Evolutionary conservation across 1,140 invertebrate species (phyloP).

Genomic region (Conus ventricosus): DNA sequence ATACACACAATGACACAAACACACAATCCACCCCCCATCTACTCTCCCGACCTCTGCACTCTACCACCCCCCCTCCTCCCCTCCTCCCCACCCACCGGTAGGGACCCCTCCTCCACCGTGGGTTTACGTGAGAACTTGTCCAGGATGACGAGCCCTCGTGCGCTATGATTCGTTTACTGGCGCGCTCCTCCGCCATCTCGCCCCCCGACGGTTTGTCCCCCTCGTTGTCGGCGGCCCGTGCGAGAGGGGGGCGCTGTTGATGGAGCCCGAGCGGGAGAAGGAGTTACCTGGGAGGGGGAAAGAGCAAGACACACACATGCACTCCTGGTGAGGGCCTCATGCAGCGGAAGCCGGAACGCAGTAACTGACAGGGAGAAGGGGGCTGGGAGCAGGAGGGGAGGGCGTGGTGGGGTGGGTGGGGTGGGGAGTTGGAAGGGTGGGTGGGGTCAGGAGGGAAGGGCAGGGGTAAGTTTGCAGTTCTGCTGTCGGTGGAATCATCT

Average conservation of each 20-base stretch:
- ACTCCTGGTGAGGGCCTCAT: neutral
- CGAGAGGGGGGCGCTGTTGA: slow-evolving; percentile 58
- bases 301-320: neutral
- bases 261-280: slow-evolving; percentile 64
- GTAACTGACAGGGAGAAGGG: too few species aligned
- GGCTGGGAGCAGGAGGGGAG: too few species aligned
- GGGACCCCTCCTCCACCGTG: slow-evolving; percentile 63
- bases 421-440: too few species aligned
- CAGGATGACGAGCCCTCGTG: slow-evolving; percentile 69
- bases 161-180: slow-evolving; percentile 66
- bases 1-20: too few species aligned
- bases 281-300: slow-evolving; percentile 55
- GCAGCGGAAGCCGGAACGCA: too few species aligned
- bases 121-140: slow-evolving; percentile 66
- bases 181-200: neutral
- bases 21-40: neutral
- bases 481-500: too few species aligned
- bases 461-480: too few species aligned
- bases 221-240: slow-evolving; percentile 52
- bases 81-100: slow-evolving; percentile 45
- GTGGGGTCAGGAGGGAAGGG: too few species aligned
- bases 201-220: slow-evolving; percentile 23
- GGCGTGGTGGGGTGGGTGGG: too few species aligned
- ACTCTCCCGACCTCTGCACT: neutral
- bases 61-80: neutral